These are phyloP conservation scores for Mylabris phalerata DNA, from an alignment of 1,140 invertebrate genomes.

Conservation along the genomic window DNA sequence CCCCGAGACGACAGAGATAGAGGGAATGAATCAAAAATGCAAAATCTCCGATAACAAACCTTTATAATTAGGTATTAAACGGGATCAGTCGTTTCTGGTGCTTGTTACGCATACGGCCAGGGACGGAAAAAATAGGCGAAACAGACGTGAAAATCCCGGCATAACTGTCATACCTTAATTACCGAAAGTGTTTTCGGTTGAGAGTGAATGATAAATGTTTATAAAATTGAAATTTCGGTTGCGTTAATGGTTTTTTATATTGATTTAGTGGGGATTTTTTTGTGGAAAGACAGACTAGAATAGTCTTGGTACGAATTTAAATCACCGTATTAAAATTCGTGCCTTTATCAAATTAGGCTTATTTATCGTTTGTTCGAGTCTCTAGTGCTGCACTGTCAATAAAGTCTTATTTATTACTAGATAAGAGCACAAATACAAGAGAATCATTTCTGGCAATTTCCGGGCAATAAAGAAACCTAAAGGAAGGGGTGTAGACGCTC, in stretches of 20 bases:
- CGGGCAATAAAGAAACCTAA: slow-evolving; percentile 19
- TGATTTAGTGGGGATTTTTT: too few species aligned
- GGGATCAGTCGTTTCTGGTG: slow-evolving; percentile 7
- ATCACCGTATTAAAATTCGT: slow-evolving; percentile 15
- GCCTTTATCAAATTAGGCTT: slow-evolving; percentile 14
- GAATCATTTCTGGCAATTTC: slow-evolving; percentile 24
- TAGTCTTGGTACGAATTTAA: slow-evolving; percentile 6
- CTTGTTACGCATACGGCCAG: slow-evolving; percentile 6
- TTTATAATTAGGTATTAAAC: slow-evolving; percentile 15
- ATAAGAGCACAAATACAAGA: slow-evolving; percentile 14
- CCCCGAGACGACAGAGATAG: not conserved
- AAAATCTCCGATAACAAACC: slow-evolving; percentile 14
- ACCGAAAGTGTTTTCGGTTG: too few species aligned
- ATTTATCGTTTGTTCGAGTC: slow-evolving; percentile 13
- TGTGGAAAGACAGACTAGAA: too few species aligned
- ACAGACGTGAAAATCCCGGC: too few species aligned
- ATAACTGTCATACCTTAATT: too few species aligned
- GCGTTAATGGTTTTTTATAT: too few species aligned
- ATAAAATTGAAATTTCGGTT: too few species aligned
- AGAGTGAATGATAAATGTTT: too few species aligned
- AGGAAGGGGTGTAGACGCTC: slow-evolving; percentile 9
- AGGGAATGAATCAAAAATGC: slow-evolving; percentile 5
- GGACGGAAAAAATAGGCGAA: too few species aligned
- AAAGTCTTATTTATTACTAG: slow-evolving; percentile 24
- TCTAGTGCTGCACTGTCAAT: slow-evolving; percentile 6